phyloP scores from a whole-genome alignment of 64 coral and sea anemone species.

The Acropora tenuis region DNA sequence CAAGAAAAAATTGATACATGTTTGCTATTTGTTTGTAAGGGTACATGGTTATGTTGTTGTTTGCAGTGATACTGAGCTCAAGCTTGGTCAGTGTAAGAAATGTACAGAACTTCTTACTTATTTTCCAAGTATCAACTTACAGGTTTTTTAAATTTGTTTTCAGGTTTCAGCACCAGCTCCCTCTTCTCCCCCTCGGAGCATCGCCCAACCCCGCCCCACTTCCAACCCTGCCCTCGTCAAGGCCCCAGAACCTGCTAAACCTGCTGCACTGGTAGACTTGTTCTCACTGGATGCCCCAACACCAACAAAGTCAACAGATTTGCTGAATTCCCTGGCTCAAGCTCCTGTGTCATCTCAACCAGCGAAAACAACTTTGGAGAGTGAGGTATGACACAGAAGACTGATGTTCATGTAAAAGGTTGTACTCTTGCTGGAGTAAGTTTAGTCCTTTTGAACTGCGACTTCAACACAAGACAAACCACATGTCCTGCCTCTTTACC shows the following conservation, averaged over 20 bases:
- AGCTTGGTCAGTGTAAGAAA: too few relatives aligned
- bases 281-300: slow-evolving; percentile 53
- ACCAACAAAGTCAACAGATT: neutral
- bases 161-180: slow-evolving; percentile 12
- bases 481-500: too few relatives aligned
- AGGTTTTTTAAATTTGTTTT: neutral
- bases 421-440: too few relatives aligned
- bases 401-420: neutral
- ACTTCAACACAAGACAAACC: too few relatives aligned
- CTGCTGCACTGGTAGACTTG: slow-evolving; percentile 42
- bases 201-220: slow-evolving; percentile 20
- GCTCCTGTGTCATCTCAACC: slow-evolving; percentile 5
- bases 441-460: too few relatives aligned
- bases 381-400: slow-evolving; percentile 11
- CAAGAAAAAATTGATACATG: too few relatives aligned
- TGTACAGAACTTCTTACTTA: neutral
- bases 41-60: too few relatives aligned
- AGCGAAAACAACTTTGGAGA: slow-evolving; percentile 17
- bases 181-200: neutral
- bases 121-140: neutral
- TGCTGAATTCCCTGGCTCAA: slow-evolving; percentile 10
- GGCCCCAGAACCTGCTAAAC: slow-evolving; percentile 37
- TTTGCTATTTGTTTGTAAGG: too few relatives aligned
- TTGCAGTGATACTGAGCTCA: too few relatives aligned
- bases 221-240: slow-evolving; percentile 31